Evolutionary conservation across 2,797 vertebrate genomes (phyloP), one percentile per base, ranked within the genome.

Genomic region (Sebastes aleutianus): DNA sequence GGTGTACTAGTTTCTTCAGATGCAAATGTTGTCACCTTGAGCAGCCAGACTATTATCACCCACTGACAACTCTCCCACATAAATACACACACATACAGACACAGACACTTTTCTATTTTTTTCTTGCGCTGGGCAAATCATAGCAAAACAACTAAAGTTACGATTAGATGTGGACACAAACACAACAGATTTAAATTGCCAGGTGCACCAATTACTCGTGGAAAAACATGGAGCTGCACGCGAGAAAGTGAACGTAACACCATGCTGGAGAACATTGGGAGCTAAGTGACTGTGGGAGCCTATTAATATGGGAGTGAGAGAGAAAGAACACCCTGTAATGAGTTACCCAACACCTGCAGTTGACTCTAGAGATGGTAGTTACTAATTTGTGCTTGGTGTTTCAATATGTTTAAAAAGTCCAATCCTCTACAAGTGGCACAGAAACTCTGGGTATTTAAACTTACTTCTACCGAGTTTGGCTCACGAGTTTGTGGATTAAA

Each of bases 341-440:
- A 85, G 77, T 87, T 88, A 78, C 72, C 78, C 80, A 78, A 67
- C 83, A 88, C 90, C 88, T 87, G 85, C 87, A 89, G 88, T 71
- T 56, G 82, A 80, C 83, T 80, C 85, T 24, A 18, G 77, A 88
- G 74, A 85, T 76, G 78, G 85, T 78, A 84, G 47, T 53, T n/a
- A 31, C 73, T 84, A 89, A 91, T 91, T 88, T 88, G 43, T 26
- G 43, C 50, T 63, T 20, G n/a, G 36, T 56, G 67, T 84, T 83
- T 89, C 9, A 68, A 68, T 83, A 76, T 63, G 72, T 77, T 32
- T 34, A 31, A 6, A 75, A 61, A 85, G 74, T 68, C 31, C 31
- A 85, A 76, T 65, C 31, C 27, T 50, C 70, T 36, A 39, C 29
- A 67, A 81, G 62, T 54, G 68, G 14, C 70, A 43, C n/a, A 70